Evolutionary conservation across 2,888 invertebrate genomes (phyloP), one percentile per base, ranked within the genome.

Genomic region (Osmoderma eremita): DNA sequence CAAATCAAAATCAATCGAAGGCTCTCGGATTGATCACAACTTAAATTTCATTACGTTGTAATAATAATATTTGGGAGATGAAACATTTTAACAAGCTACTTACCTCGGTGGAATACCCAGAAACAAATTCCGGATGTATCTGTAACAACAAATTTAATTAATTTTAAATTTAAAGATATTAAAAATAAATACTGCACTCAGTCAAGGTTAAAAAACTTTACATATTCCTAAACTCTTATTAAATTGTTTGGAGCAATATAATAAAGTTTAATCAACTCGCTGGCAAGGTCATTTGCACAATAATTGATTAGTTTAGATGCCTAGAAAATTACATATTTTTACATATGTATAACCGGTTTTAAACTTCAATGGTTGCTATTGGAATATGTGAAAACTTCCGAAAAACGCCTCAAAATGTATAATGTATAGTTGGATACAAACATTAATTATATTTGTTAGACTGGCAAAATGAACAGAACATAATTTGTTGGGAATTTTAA

Each of bases 21-120:
- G 30, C 10, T 30, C 1, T 30, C 30, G 10, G 6, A 4, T 30
- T 6, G 6, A 30, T 8, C 1, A 30, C 30, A 30, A 10, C 1
- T 30, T 10, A 30, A n/a, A n/a, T n/a, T 30, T 30, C 30, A 2
- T 30, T 30, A 30, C n/a, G n/a, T n/a, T n/a, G n/a, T n/a, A n/a
- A n/a, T n/a, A n/a, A n/a, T n/a, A n/a, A n/a, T n/a, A n/a, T n/a
- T n/a, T n/a, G n/a, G n/a, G n/a, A n/a, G n/a, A 10, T 45, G 1
- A 45, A 17, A 6, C 13, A 38, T 39, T 20, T 5, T 4, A 5
- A n/a, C 22, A 41, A 20, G 20, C 15, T 12, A 30, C 58, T 13
- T 58, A 58, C 58, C 58, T 58, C 45, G 17, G 58, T 22, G 13
- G 58, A 24, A 13, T 58, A 45, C 15, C 58, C 58, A 1, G 17